These are phyloP conservation scores for Plectropomus leopardus DNA, from an alignment of 2,113 vertebrate species.

Conservation along the genomic window DNA sequence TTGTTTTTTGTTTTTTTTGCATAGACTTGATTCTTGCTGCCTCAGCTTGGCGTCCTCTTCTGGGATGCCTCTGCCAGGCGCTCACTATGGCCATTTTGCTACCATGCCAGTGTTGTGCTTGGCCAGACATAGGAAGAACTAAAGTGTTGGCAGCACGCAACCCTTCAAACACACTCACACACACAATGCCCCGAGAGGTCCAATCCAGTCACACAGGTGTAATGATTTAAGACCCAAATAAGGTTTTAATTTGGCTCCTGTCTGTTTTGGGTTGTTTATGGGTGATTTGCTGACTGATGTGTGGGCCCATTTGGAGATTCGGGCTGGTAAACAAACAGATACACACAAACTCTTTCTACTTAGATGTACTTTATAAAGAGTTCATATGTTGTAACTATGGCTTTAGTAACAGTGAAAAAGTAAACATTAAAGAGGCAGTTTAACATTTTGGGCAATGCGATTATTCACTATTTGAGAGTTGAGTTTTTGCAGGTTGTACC, in stretches of 20 bases:
- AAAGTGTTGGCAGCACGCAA: constrained; percentile 55
- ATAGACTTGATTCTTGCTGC: constrained; percentile 77
- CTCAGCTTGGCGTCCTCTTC: constrained; percentile 82
- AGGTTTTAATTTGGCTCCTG: constrained; percentile 85
- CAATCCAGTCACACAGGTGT: constrained; percentile 83
- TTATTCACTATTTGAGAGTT: no score
- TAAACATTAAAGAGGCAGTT: no score
- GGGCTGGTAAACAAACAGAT: constrained; percentile 17
- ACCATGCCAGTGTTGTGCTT: constrained; percentile 89
- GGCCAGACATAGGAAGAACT: constrained; percentile 83
- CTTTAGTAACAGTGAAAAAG: background rate
- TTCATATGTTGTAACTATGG: background rate
- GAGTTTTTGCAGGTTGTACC: no score
- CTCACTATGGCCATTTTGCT: constrained; percentile 84
- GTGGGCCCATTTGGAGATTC: background rate
- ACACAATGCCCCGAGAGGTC: constrained; percentile 82
- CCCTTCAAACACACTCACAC: constrained; percentile 26
- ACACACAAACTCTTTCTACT: constrained; percentile 4
- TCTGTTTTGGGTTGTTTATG: constrained; percentile 74
- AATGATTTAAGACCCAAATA: constrained; percentile 88
- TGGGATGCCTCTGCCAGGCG: constrained; percentile 81
- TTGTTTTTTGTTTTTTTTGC: constrained; percentile 81
- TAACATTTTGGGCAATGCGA: no score
- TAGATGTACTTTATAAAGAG: background rate
- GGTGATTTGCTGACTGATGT: constrained; percentile 79